Conservation (phyloP, 2,113 vertebrate genomes). For the Phaethornis superciliosus region DNA sequence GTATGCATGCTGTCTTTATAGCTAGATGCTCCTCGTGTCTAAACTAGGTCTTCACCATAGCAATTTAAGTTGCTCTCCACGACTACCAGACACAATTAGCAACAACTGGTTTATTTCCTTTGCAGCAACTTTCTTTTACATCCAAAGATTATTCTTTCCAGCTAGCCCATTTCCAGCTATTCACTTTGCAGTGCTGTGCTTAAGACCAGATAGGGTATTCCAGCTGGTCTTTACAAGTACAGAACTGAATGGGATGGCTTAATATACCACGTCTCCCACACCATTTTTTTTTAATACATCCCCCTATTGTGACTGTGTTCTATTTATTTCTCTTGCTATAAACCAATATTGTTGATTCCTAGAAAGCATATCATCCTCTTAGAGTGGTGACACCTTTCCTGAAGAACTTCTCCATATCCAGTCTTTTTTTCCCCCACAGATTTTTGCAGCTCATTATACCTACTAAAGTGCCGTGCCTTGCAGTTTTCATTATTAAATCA, state of each 20-base stretch:
- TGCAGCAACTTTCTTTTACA: background rate
- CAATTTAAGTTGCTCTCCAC: background rate
- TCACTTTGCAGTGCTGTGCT: background rate
- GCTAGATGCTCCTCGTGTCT: background rate
- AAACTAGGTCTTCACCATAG: background rate
- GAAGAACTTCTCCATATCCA: background rate
- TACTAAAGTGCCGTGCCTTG: background rate
- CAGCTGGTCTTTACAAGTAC: background rate
- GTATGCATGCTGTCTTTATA: background rate
- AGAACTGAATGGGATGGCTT: background rate
- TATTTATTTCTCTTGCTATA: background rate
- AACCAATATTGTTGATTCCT: background rate
- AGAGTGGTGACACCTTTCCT: background rate
- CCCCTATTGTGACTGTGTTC: background rate
- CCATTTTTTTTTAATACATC: background rate
- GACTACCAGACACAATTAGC: background rate
- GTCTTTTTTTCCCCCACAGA: background rate
- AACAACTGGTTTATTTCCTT: background rate
- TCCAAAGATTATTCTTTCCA: background rate
- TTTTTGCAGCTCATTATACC: background rate
- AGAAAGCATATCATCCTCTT: background rate
- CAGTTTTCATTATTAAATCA: slow-evolving; percentile 1
- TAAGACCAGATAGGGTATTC: background rate
- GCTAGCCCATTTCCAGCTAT: background rate
- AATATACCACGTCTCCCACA: background rate